Evolutionary conservation across 2,113 vertebrate genomes (phyloP).

Genomic region (Paraplagusia blochii): DNA sequence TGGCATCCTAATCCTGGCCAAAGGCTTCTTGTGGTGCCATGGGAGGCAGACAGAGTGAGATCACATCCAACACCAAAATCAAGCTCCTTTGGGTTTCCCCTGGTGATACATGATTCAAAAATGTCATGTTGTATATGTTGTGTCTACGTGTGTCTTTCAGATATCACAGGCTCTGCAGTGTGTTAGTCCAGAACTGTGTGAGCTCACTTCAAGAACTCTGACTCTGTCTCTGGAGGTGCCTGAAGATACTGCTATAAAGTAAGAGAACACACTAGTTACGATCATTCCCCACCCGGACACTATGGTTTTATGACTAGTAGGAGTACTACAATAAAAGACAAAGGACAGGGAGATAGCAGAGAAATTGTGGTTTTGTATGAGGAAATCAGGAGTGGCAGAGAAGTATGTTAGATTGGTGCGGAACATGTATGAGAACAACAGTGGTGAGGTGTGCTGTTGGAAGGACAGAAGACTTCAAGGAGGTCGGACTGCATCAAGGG

Average conservation of each 20-base stretch:
- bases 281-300: too few species aligned
- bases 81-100: slow-evolving; percentile 2
- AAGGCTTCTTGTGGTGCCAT: slow-evolving; percentile 85
- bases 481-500: too few species aligned
- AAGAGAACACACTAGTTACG: slow-evolving; percentile 60
- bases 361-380: too few species aligned
- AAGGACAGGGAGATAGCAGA: too few species aligned
- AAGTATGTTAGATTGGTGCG: too few species aligned
- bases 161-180: slow-evolving; percentile 84
- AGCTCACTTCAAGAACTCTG: slow-evolving; percentile 83
- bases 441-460: too few species aligned
- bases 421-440: too few species aligned
- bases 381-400: too few species aligned
- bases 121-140: slow-evolving; percentile 16
- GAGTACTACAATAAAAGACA: too few species aligned
- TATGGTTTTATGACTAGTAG: too few species aligned
- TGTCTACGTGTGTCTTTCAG: slow-evolving; percentile 68
- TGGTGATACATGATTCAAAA: background rate
- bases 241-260: slow-evolving; percentile 94
- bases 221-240: slow-evolving; percentile 87
- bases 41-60: slow-evolving; percentile 91
- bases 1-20: slow-evolving; percentile 91
- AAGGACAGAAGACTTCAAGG: too few species aligned
- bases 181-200: slow-evolving; percentile 86
- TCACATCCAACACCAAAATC: background rate